Evolutionary conservation across 2,797 vertebrate genomes (phyloP).

Genomic region (Anniella stebbinsi): DNA sequence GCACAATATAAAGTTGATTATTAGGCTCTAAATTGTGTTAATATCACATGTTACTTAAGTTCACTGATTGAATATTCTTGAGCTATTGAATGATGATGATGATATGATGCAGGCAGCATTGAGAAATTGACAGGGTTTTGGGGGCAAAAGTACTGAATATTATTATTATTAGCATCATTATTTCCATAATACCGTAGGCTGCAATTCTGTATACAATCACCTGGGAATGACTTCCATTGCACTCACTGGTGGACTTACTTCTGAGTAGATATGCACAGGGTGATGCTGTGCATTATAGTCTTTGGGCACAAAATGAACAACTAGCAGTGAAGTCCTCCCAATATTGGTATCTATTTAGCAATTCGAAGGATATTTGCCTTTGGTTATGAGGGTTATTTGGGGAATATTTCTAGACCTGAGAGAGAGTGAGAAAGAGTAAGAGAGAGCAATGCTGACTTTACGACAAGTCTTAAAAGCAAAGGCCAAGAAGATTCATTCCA

Average conservation of each 20-base stretch:
- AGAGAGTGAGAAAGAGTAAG: too few relatives aligned
- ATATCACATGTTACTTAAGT: constrained; percentile 54
- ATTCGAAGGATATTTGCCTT: background rate
- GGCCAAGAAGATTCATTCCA: background rate
- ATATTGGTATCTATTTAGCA: background rate
- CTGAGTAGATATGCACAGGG: background rate
- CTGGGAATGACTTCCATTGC: background rate
- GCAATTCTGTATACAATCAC: too few relatives aligned
- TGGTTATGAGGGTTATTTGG: background rate
- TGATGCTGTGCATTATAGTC: background rate
- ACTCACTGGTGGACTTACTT: background rate
- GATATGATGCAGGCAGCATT: constrained; percentile 19
- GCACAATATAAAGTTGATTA: constrained; percentile 48
- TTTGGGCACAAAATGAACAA: background rate
- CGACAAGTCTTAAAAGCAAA: background rate
- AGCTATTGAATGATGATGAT: background rate
- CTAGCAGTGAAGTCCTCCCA: background rate
- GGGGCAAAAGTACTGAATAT: constrained; percentile 37
- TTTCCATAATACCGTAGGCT: constrained; percentile 52
- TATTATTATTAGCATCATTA: constrained; percentile 17
- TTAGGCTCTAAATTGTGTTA: constrained; percentile 57
- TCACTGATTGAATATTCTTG: constrained; percentile 57
- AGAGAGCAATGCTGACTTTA: background rate
- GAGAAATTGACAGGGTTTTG: constrained; percentile 38
- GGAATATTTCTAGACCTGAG: background rate